Conservation (phyloP, 2,797 vertebrate species). For the Enteromius treurensis region DNA sequence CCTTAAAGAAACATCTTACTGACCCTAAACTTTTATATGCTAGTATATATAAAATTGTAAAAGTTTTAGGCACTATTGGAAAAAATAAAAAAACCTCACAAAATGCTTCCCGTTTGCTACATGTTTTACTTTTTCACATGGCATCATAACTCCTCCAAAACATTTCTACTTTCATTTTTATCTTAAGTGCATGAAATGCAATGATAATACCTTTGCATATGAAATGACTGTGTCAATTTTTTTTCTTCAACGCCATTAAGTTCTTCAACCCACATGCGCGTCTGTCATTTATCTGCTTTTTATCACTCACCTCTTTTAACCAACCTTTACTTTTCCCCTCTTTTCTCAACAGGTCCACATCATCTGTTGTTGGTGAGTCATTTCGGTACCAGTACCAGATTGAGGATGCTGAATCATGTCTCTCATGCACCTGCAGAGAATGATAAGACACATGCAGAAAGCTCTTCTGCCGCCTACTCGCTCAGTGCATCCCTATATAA, state of each 20-base stretch:
- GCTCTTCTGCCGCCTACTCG: conserved; percentile 52
- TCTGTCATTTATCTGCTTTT: conserved; percentile 30
- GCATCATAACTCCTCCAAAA: neutral
- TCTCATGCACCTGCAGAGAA: conserved; percentile 29
- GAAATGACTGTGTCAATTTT: neutral
- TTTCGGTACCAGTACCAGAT: conserved; percentile 47
- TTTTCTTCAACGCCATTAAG: neutral
- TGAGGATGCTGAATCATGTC: conserved; percentile 61
- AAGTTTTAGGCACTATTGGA: neutral
- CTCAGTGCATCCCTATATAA: conserved; percentile 57
- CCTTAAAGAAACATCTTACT: neutral
- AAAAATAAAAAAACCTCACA: neutral
- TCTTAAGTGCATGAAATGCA: neutral
- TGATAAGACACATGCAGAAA: conserved; percentile 41
- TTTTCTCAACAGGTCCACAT: conserved; percentile 39
- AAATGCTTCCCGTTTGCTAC: neutral
- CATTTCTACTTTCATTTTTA: neutral
- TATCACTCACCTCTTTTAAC: conserved; percentile 33
- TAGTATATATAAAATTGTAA: neutral
- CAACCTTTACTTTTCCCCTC: conserved; percentile 48
- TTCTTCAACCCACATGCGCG: conserved; percentile 15
- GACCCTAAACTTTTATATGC: neutral
- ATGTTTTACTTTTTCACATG: neutral
- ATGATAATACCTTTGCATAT: neutral
- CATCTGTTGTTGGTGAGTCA: conserved; percentile 57